Conservation (phyloP, 2,888 invertebrate species). For the Leptinotarsa tumamoca region DNA sequence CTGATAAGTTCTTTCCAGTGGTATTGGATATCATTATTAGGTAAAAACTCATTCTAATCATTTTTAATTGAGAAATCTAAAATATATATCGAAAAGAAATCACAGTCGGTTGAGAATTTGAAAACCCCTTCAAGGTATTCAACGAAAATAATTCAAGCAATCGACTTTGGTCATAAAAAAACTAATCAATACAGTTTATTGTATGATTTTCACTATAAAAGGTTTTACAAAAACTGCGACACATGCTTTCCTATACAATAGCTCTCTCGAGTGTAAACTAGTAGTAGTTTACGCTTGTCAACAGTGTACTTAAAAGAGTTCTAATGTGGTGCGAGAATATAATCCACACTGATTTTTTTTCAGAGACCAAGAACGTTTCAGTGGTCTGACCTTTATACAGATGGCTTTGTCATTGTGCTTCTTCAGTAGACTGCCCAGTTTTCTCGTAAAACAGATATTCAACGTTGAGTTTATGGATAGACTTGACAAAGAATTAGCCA, state of each 20-base stretch:
- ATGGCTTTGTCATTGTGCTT: slow-evolving; percentile 69
- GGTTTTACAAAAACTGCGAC: too few species aligned
- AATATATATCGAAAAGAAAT: neutral
- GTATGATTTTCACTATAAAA: too few species aligned
- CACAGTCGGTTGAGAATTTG: too few species aligned
- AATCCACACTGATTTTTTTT: slow-evolving; percentile 42
- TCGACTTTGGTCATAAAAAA: too few species aligned
- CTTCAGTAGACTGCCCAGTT: slow-evolving; percentile 68
- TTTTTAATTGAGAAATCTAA: neutral
- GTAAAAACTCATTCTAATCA: slow-evolving; percentile 56
- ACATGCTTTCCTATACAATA: too few species aligned
- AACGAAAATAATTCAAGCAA: too few species aligned
- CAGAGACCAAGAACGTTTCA: slow-evolving; percentile 71
- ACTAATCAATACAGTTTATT: too few species aligned
- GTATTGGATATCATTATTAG: slow-evolving; percentile 66
- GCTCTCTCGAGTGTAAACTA: too few species aligned
- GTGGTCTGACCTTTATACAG: slow-evolving; percentile 69
- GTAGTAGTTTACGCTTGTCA: too few species aligned
- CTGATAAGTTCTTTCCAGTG: slow-evolving; percentile 61
- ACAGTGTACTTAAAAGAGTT: too few species aligned
- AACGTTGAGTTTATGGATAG: slow-evolving; percentile 72
- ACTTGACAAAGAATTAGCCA: slow-evolving; percentile 71
- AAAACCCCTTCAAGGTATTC: too few species aligned
- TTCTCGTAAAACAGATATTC: slow-evolving; percentile 70
- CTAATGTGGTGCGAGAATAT: neutral